phyloP scores from a whole-genome alignment of 2,888 invertebrate species.

The Dryococelus australis region DNA sequence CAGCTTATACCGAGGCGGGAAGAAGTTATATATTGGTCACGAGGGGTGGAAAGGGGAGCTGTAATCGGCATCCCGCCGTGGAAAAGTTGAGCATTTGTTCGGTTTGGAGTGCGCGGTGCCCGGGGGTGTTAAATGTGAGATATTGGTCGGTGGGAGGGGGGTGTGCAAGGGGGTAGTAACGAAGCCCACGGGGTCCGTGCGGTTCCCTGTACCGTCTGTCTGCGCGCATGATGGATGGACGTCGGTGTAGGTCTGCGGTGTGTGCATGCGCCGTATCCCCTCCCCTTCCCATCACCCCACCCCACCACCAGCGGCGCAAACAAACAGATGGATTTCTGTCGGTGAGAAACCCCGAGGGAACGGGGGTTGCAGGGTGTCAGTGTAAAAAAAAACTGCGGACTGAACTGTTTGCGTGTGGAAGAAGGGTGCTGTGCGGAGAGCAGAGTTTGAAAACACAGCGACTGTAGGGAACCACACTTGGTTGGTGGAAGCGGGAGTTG shows the following conservation, averaged over 20 bases:
- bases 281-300: neutral
- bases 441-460: neutral
- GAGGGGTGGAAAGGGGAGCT: too few species aligned
- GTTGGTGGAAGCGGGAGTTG: neutral
- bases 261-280: neutral
- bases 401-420: neutral
- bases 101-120: neutral
- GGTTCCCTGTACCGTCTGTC: neutral
- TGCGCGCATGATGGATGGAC: neutral
- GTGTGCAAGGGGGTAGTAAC: too few species aligned
- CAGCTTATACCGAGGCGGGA: too few species aligned
- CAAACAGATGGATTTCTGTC: slow-evolving; percentile 16
- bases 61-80: neutral
- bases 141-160: too few species aligned
- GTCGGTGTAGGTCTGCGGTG: neutral
- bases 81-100: neutral
- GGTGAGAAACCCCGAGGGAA: neutral
- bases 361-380: neutral
- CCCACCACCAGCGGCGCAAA: neutral
- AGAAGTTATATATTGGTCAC: too few species aligned
- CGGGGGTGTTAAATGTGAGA: too few species aligned
- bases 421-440: neutral
- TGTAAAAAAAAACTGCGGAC: neutral
- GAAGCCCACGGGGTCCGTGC: neutral
- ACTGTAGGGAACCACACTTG: neutral